phyloP scores from a whole-genome alignment of 2,888 invertebrate genomes.

The Rotaria macrura region DNA sequence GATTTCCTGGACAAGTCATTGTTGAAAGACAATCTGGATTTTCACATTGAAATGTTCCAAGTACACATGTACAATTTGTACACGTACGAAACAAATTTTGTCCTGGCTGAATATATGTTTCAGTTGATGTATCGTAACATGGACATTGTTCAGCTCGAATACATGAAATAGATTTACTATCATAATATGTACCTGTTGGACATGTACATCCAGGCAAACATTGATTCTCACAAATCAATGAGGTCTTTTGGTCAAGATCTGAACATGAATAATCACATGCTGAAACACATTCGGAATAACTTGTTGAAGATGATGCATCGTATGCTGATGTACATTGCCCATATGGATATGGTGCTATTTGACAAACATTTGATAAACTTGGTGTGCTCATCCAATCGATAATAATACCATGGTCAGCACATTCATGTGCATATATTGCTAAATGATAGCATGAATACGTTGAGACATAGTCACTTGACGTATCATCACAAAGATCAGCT shows the following conservation, averaged over 20 bases:
- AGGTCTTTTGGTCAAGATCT: not conserved
- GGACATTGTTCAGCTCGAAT: not conserved
- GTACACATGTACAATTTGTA: not conserved
- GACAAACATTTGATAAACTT: not conserved
- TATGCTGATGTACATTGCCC: not conserved
- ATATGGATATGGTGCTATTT: not conserved
- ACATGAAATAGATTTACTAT: not conserved
- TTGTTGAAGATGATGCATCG: not conserved
- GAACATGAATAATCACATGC: not conserved
- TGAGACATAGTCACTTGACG: not conserved
- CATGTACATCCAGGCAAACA: slow-evolving; percentile 10
- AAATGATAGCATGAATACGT: not conserved
- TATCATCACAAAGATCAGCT: slow-evolving; percentile 5
- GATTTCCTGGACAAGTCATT: slow-evolving; percentile 1
- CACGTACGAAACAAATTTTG: not conserved
- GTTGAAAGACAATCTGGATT: not conserved
- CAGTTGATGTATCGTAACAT: not conserved
- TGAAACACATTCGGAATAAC: not conserved
- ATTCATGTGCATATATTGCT: not conserved
- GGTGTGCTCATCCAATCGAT: not conserved
- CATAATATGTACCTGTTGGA: not conserved
- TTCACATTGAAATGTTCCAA: not conserved
- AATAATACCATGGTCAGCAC: not conserved
- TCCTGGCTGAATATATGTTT: not conserved
- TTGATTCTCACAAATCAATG: not conserved